A percentile compares a stretch with the other conserved stretches of the same genome.
Evolutionary conservation across 2,797 vertebrate genomes (phyloP).

Genomic region (Parauchenoglanis ngamensis): DNA sequence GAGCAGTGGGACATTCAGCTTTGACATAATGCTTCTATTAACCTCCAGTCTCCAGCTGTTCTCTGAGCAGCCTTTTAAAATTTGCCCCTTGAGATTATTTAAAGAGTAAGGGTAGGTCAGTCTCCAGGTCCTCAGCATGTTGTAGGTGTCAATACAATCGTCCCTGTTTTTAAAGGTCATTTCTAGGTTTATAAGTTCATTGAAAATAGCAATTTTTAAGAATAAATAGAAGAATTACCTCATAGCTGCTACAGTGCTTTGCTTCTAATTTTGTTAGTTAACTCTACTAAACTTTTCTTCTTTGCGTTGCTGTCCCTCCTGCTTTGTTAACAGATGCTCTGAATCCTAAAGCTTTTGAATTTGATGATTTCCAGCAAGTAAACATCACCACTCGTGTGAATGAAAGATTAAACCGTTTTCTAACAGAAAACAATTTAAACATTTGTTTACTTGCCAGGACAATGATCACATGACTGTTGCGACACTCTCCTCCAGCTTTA

Average conservation of each 20-base stretch:
- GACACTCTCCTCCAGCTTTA: not conserved
- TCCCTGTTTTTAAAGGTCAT: not conserved
- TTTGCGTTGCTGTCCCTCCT: not conserved
- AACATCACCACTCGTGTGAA: not conserved
- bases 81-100: not conserved
- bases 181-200: not conserved
- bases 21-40: constrained; percentile 16
- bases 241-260: not conserved
- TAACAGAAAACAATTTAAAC: not conserved
- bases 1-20: constrained; percentile 16
- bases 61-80: not conserved
- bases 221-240: not conserved
- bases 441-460: not conserved
- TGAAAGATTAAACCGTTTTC: not conserved
- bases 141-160: not conserved
- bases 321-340: not conserved
- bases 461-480: not conserved
- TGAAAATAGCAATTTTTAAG: not conserved
- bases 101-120: not conserved
- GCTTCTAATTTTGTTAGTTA: not conserved
- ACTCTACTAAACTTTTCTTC: not conserved
- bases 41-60: constrained; percentile 23
- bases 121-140: not conserved
- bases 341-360: not conserved
- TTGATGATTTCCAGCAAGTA: not conserved